Evolutionary conservation across 2,888 invertebrate species (phyloP), one percentile per base, ranked within the genome.

Genomic region (Ischnura elegans): DNA sequence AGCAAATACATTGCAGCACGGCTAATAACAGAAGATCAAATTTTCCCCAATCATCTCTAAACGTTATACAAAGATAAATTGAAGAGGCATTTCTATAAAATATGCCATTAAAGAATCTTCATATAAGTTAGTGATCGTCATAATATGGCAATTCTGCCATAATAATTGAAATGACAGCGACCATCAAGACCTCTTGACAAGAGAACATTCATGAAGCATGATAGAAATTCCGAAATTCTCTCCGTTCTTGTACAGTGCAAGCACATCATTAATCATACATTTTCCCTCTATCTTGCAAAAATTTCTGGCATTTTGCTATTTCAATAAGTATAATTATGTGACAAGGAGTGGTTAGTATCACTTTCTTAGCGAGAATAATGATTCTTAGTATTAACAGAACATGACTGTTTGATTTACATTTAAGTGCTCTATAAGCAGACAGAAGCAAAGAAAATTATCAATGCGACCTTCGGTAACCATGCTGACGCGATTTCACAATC

Each of bases 381-480:
- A 61, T 90, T 90, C 61, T 43, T 2, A 43, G 21, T 61, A 90
- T 90, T 90, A 61, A 90, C 43, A 19, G 55, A 87, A 87, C 87
- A 87, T 55, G 43, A n/a, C n/a, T 43, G 61, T 90, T 90, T 90
- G 43, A 90, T 90, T 90, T 61, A 61, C 90, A 90, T 90, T 90
- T 90, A 90, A 90, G 90, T 90, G 61, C 61, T 55, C 61, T 90
- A 43, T 45, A n/a, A 90, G 43, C n/a, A 25, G 43, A 43, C 61
- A 13, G n/a, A n/a, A n/a, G 3, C 66, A 76, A 6, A 29, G 36
- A 76, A 76, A 76, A 13, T 36, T 13, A 29, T 76, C 36, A 16
- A 36, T 76, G 66, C 16, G 66, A 25, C 66, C 66, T 76, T 76
- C 66, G 10, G 29, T 76, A 10, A 29, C 29, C 29, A 76, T 76